A percentile compares a stretch with the other conserved stretches of the same genome.
Evolutionary conservation across 2,113 vertebrate genomes (phyloP).

Genomic region (Phyllostomus discolor): DNA sequence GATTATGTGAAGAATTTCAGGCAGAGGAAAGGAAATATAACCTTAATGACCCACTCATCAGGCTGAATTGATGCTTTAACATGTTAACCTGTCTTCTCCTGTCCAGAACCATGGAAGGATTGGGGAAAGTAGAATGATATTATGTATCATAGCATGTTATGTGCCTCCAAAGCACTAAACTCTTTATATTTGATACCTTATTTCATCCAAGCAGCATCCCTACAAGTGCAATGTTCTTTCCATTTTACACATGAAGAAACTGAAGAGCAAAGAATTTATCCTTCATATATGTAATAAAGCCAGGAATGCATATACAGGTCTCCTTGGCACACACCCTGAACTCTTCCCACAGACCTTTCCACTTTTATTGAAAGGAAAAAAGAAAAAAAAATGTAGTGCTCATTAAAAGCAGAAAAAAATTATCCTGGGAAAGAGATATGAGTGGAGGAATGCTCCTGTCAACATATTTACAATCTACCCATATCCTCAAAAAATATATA

Average conservation of each 20-base stretch:
- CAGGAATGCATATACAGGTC: not conserved
- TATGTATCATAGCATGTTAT: not conserved
- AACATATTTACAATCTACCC: not conserved
- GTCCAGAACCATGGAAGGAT: not conserved
- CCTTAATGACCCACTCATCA: not conserved
- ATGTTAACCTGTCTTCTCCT: not conserved
- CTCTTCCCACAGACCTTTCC: not conserved
- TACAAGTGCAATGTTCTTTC: not conserved
- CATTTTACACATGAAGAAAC: not conserved
- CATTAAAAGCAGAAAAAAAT: not conserved
- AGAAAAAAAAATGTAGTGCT: not conserved
- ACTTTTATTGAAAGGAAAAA: not conserved
- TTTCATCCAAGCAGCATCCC: not conserved
- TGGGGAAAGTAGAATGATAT: not conserved
- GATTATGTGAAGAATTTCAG: not conserved
- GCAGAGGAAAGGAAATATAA: not conserved
- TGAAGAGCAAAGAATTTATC: not conserved
- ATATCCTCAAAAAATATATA: not conserved
- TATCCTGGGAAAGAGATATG: not conserved
- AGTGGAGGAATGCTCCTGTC: not conserved
- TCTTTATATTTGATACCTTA: not conserved
- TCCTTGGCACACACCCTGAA: not conserved
- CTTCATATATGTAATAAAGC: not conserved
- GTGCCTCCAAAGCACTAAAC: not conserved
- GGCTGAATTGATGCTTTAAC: not conserved